Base-by-base conservation (phyloP, 2,888 invertebrate species). In the Chrysodeixis includens region DNA sequence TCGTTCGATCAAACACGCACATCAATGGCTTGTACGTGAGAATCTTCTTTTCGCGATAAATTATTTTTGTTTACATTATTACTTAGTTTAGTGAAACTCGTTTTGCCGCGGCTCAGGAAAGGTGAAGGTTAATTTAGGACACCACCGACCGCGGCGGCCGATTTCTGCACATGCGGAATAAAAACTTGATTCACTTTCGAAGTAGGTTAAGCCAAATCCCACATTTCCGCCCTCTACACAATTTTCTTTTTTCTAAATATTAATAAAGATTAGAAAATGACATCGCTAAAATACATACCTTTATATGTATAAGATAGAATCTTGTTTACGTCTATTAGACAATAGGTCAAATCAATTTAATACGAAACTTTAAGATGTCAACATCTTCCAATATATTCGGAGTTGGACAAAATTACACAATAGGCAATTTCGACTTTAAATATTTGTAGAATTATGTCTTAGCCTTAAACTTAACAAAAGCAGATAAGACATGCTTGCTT, bases 1-100 rank as follows among this genome's bases (percentile, higher is more conserved):
- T 83, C 74, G 76, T 73, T 71, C 68, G 59, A 78, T 74, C 76
- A 81, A 74, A 74, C 72, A 71, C 67, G 76, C 73, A 59, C 79
- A 72, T 78, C 74, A 69, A 70, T 69, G 58, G 66, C 72, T 67
- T 61, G 71, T 62, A 44, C 49, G 46, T 65, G 62, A 44, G 55
- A 62, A 66, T 52, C 52, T 16, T 18, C n/a, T 12, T 26, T 26
- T 26, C 7, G 20, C 26, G 9, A 22, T 14, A 52, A n/a, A 4
- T 6, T 52, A 7, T 8, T 49, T 20, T 26, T 14, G 20, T 52
- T 52, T 10, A n/a, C 26, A 14, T 26, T 26, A 26, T 52, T 52
- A 26, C 26, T 52, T 20, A 9, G 20, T 20, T 10, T 49, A 2
- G 20, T 10, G 46, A 20, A 49, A 20, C 46, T 3, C 46, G 20